Evolutionary conservation across 2,888 invertebrate genomes (phyloP).

Genomic region (Notodonta dromedarius): DNA sequence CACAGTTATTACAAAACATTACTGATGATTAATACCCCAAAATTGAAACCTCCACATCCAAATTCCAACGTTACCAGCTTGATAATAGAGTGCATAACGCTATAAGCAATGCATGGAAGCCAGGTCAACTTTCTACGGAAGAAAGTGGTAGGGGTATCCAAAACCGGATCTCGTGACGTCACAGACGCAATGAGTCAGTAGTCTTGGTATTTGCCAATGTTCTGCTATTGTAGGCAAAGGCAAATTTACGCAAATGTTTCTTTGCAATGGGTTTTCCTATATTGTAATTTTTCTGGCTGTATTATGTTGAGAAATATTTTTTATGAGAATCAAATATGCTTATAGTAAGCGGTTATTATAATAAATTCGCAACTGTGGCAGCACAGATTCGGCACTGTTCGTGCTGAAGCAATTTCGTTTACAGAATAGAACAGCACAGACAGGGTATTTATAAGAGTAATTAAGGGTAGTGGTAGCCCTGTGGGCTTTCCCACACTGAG

Average conservation of each 20-base stretch:
- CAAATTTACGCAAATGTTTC: no score
- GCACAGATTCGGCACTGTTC: no score
- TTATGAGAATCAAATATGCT: no score
- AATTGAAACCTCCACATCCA: conserved; percentile 6
- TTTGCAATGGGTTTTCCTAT: background rate
- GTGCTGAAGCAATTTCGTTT: no score
- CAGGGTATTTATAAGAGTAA: no score
- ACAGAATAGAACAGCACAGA: no score
- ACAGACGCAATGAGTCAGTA: conserved; percentile 30
- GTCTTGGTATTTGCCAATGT: conserved; percentile 46
- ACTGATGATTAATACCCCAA: conserved; percentile 43
- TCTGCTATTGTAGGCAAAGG: background rate
- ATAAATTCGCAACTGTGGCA: no score
- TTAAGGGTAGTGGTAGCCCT: no score
- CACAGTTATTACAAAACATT: conserved; percentile 64
- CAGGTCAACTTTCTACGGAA: conserved; percentile 54
- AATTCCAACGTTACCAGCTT: conserved; percentile 15
- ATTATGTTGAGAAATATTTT: no score
- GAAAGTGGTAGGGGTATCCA: conserved; percentile 54
- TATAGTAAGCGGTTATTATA: no score
- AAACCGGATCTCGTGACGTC: conserved; percentile 50
- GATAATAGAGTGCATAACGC: conserved; percentile 14
- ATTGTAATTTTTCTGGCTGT: no score
- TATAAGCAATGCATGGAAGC: conserved; percentile 11
- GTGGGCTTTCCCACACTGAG: no score